phyloP scores from a whole-genome alignment of 2,113 vertebrate species.

The Sula dactylatra region DNA sequence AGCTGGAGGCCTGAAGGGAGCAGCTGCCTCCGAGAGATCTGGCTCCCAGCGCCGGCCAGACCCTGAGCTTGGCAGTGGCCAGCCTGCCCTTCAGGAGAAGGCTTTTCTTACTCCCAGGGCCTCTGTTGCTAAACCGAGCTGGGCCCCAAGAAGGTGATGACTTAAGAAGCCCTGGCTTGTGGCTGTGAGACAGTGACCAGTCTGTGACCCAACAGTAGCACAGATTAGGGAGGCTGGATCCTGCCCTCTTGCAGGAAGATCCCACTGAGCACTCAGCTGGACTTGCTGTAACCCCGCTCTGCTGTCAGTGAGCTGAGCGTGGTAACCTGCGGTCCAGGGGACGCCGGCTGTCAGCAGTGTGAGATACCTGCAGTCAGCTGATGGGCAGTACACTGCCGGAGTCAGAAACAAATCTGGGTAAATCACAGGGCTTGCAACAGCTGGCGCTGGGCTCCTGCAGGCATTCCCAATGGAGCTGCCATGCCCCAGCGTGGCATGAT shows the following conservation, averaged over 20 bases:
- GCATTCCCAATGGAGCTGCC: background rate
- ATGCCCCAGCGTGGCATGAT: fast-evolving
- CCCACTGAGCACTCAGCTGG: background rate
- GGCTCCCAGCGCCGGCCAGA: background rate
- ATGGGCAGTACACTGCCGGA: background rate
- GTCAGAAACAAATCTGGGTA: background rate
- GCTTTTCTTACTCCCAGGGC: background rate
- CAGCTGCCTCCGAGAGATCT: background rate
- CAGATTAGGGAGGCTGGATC: background rate
- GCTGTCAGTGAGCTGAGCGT: background rate
- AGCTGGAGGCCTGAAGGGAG: background rate
- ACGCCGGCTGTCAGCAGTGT: background rate
- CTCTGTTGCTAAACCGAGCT: background rate
- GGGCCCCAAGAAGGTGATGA: background rate
- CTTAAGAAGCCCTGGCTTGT: background rate
- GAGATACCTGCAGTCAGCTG: background rate
- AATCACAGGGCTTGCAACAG: background rate
- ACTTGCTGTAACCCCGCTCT: background rate
- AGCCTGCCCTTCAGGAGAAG: background rate
- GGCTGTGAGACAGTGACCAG: background rate
- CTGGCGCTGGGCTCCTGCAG: background rate
- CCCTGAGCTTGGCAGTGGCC: background rate
- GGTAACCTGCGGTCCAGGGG: background rate
- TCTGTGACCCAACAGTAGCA: background rate
- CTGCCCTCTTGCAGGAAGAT: background rate